These are phyloP conservation scores for Eremophila alpestris DNA, from an alignment of 2,797 vertebrate species.

Conservation along the genomic window DNA sequence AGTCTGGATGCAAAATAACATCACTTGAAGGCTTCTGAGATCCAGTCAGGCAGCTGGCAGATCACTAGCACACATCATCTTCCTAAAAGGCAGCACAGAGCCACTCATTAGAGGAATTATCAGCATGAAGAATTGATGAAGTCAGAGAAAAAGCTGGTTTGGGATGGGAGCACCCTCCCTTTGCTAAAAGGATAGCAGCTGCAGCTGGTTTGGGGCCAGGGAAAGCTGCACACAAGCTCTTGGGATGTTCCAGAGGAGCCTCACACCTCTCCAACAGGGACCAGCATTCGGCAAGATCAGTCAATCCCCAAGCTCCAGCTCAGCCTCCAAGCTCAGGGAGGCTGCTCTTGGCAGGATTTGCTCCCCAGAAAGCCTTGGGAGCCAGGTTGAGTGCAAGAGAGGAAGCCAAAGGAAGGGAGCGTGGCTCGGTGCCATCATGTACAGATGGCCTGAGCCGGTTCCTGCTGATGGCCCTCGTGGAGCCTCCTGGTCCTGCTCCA, in stretches of 20 bases:
- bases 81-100: not conserved
- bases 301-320: not conserved
- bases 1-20: not conserved
- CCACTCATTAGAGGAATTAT: not conserved
- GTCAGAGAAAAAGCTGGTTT: not conserved
- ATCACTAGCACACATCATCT: not conserved
- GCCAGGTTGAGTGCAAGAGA: not conserved
- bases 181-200: not conserved
- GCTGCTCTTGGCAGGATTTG: conserved; percentile 67
- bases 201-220: not conserved
- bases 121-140: conserved; percentile 17
- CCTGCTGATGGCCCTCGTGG: conserved; percentile 46
- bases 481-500: not conserved
- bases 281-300: not conserved
- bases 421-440: conserved; percentile 73
- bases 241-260: not conserved
- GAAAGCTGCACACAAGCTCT: not conserved
- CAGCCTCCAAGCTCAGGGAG: not conserved
- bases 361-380: conserved; percentile 75
- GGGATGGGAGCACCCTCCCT: not conserved
- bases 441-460: conserved; percentile 72
- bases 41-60: not conserved
- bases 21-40: not conserved
- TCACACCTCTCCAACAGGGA: not conserved
- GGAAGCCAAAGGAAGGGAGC: not conserved